Percentiles rank a stretch among this genome's conserved stretches.
Conservation (phyloP, 92 coral and sea anemone genomes). For the Parazoanthus swiftii region DNA sequence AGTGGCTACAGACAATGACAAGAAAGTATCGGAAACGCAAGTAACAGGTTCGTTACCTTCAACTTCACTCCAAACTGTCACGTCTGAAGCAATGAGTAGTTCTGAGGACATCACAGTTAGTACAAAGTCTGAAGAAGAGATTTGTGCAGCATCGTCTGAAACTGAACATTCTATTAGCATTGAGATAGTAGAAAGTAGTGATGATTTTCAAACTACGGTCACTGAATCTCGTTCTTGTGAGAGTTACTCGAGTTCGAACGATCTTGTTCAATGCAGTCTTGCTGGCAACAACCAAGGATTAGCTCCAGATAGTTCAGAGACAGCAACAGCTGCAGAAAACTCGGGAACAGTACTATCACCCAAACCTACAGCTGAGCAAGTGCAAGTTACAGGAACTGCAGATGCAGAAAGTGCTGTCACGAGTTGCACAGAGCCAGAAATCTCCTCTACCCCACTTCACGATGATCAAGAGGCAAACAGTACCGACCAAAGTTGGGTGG, state of each 20-base stretch:
- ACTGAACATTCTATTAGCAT: neutral
- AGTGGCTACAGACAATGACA: neutral
- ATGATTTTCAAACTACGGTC: conserved; percentile 5
- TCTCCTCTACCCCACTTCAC: conserved; percentile 46
- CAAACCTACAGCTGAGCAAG: neutral
- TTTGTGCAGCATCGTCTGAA: neutral
- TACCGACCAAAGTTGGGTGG: conserved; percentile 1
- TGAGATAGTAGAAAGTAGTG: conserved; percentile 9
- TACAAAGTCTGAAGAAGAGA: neutral
- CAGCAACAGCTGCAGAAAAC: neutral
- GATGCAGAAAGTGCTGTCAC: conserved; percentile 2
- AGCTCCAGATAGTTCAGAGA: conserved; percentile 31
- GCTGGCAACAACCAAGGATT: conserved; percentile 8
- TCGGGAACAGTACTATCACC: neutral
- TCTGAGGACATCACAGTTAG: neutral
- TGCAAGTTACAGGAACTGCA: conserved; percentile 8
- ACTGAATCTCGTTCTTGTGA: neutral
- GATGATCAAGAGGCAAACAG: neutral
- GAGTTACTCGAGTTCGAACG: neutral
- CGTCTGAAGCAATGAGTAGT: conserved; percentile 20
- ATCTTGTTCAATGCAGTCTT: neutral
- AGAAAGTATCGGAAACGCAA: conserved; percentile 13
- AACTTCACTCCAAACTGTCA: neutral
- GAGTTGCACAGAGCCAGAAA: conserved; percentile 17
- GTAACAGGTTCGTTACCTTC: conserved; percentile 15